Conservation (phyloP, 2,888 invertebrate species). For the Sericinus montela region DNA sequence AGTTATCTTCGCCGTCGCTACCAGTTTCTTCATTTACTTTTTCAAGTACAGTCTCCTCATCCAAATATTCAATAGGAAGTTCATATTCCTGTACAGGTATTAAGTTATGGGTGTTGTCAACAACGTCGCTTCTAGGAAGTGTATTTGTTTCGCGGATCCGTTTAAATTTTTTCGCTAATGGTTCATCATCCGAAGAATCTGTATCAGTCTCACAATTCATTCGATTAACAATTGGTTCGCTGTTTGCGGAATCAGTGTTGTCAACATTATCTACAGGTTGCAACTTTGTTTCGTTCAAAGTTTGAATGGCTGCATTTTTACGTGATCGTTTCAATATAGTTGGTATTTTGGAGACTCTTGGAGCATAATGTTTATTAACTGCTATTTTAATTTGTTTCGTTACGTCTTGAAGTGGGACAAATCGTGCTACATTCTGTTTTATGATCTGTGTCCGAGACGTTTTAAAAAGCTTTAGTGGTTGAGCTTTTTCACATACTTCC, state of each 20-base stretch:
- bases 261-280: not conserved
- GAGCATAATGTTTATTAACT: slow-evolving; percentile 3
- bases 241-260: not conserved
- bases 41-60: not conserved
- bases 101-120: slow-evolving; percentile 1
- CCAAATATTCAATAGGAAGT: slow-evolving; percentile 2
- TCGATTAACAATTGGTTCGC: not conserved
- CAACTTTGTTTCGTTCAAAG: not conserved
- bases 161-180: slow-evolving; percentile 47
- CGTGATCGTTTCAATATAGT: not conserved
- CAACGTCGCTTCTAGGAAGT: not conserved
- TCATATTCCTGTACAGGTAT: not conserved
- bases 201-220: not conserved
- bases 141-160: slow-evolving; percentile 28
- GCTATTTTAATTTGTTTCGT: slow-evolving; percentile 2
- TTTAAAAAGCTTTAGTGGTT: not conserved
- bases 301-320: not conserved
- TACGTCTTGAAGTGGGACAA: not conserved
- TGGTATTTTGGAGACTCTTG: not conserved
- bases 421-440: not conserved
- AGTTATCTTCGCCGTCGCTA: slow-evolving; percentile 26
- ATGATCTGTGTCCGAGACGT: not conserved
- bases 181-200: slow-evolving; percentile 61
- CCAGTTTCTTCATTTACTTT: slow-evolving; percentile 1
- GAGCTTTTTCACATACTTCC: not conserved